A percentile compares a stretch with the other conserved stretches of the same genome.
phyloP scores from a whole-genome alignment of 2,888 invertebrate species.

The Petrolisthes manimaculis region DNA sequence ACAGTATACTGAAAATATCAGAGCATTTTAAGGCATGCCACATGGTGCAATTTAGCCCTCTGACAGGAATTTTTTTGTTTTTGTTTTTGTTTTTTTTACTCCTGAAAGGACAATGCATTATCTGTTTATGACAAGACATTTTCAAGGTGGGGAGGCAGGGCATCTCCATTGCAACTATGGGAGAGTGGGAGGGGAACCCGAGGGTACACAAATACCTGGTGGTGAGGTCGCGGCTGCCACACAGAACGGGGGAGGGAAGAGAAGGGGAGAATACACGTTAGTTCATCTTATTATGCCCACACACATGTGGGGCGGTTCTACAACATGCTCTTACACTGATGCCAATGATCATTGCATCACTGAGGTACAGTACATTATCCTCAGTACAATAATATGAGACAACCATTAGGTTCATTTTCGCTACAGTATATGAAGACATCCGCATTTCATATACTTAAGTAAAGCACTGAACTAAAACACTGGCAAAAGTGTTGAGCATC shows the following conservation, averaged over 20 bases:
- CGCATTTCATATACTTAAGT: too few relatives aligned
- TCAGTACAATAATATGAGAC: too few relatives aligned
- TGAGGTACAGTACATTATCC: too few relatives aligned
- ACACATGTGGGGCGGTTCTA: constrained; percentile 30
- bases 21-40: constrained; percentile 46
- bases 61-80: constrained; percentile 31
- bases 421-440: too few relatives aligned
- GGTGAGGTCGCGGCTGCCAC: constrained; percentile 63
- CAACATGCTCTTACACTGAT: constrained; percentile 45
- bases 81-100: constrained; percentile 34
- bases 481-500: constrained; percentile 48
- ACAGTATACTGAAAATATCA: constrained; percentile 34
- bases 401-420: too few relatives aligned
- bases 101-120: constrained; percentile 61
- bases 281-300: constrained; percentile 39
- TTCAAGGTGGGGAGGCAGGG: constrained; percentile 48
- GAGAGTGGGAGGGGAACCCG: constrained; percentile 46
- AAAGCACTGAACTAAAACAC: not conserved
- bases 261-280: constrained; percentile 52
- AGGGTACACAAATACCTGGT: constrained; percentile 61
- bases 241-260: constrained; percentile 51
- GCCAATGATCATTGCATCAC: constrained; percentile 18
- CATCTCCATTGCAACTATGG: constrained; percentile 52
- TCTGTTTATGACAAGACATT: constrained; percentile 50
- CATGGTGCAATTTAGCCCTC: constrained; percentile 48